A percentile compares a stretch with the other conserved stretches of the same genome.
Conservation (phyloP, 2,113 vertebrate species). For the Triplophysa siluroides region DNA sequence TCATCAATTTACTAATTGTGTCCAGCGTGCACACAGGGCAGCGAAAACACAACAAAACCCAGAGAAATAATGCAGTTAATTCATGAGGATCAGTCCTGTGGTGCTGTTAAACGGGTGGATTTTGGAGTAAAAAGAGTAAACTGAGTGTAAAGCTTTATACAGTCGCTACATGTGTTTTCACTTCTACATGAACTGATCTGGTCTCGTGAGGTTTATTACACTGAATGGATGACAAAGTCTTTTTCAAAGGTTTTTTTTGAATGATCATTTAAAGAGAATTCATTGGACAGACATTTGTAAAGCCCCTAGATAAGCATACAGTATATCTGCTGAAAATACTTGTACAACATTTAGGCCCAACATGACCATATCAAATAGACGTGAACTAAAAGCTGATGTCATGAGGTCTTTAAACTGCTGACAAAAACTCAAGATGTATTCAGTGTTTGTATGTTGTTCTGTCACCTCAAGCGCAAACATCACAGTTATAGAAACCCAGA, state of each 20-base stretch:
- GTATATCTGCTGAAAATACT: no score
- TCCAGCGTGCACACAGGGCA: constrained; percentile 21
- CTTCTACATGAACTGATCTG: no score
- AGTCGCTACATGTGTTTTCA: no score
- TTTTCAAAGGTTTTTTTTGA: no score
- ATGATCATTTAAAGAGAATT: no score
- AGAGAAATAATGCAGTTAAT: constrained; percentile 46
- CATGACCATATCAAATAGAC: neutral
- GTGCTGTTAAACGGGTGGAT: constrained; percentile 9
- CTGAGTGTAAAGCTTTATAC: neutral
- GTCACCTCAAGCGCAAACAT: neutral
- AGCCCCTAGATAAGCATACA: no score
- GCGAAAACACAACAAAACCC: constrained; percentile 28
- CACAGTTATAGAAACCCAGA: constrained; percentile 19
- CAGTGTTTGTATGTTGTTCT: constrained; percentile 19
- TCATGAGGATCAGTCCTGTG: constrained; percentile 43
- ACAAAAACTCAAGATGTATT: neutral
- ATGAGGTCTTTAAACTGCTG: neutral
- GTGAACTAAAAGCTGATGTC: neutral
- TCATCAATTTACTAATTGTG: constrained; percentile 56
- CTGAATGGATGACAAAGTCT: no score
- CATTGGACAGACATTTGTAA: no score
- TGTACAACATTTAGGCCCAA: no score
- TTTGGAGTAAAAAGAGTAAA: constrained; percentile 10
- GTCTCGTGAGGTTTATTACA: no score